Percentiles rank a stretch among this genome's conserved stretches.
Conservation (phyloP, 1,140 invertebrate species). For the Luehdorfia chinensis region DNA sequence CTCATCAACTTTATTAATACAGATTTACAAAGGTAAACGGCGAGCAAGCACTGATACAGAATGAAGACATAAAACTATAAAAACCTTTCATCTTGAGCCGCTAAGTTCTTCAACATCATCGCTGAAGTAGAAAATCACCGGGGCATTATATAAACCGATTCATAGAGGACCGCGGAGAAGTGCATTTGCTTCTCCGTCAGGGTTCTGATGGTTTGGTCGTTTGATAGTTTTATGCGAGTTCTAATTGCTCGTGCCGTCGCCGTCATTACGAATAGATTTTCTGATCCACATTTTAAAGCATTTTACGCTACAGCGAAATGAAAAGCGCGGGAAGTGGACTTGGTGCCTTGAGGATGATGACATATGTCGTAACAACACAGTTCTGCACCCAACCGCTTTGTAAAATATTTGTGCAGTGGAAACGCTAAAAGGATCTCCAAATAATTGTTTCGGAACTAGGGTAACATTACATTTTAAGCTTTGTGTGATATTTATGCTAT, state of each 20-base stretch:
- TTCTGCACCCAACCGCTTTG: not conserved
- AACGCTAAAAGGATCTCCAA: slow-evolving; percentile 12
- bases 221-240: slow-evolving; percentile 43
- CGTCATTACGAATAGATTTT: slow-evolving; percentile 41
- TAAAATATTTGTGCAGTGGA: slow-evolving; percentile 12
- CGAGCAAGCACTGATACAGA: slow-evolving; percentile 27
- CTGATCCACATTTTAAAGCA: slow-evolving; percentile 52
- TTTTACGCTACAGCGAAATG: slow-evolving; percentile 22
- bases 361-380: not conserved
- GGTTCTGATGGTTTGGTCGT: slow-evolving; percentile 32
- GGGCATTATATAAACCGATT: slow-evolving; percentile 41
- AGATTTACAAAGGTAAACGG: slow-evolving; percentile 14
- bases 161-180: slow-evolving; percentile 22
- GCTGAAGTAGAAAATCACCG: slow-evolving; percentile 52
- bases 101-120: slow-evolving; percentile 36
- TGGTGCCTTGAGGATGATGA: slow-evolving; percentile 3
- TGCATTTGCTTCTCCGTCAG: slow-evolving; percentile 20
- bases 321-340: slow-evolving; percentile 2
- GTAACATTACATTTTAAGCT: slow-evolving; percentile 6
- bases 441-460: slow-evolving; percentile 6
- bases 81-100: slow-evolving; percentile 47
- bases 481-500: not conserved
- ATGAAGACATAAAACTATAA: slow-evolving; percentile 54
- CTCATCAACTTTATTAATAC: slow-evolving; percentile 19
- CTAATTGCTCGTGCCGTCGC: slow-evolving; percentile 43